These are phyloP conservation scores for Apoda limacodes DNA, from an alignment of 2,888 invertebrate genomes.

Conservation along the genomic window DNA sequence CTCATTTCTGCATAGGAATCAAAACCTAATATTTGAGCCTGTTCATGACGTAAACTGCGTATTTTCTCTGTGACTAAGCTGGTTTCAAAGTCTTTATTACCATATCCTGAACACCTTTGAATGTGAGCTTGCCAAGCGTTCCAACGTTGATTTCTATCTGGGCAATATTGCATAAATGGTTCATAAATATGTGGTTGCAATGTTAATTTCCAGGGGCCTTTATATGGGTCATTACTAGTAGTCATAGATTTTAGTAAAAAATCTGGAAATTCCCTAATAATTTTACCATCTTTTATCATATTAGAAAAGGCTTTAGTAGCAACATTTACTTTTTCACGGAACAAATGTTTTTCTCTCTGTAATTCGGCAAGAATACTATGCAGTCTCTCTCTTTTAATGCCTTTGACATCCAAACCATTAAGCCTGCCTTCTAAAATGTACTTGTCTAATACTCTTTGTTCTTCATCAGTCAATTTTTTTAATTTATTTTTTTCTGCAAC, in stretches of 20 bases:
- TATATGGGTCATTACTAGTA: constrained; percentile 67
- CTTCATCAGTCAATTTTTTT: constrained; percentile 66
- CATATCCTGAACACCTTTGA: constrained; percentile 74
- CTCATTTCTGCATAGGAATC: constrained; percentile 86
- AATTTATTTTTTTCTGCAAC: constrained; percentile 64
- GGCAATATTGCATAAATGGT: constrained; percentile 87
- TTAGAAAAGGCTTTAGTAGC: constrained; percentile 76
- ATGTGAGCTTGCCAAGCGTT: constrained; percentile 87
- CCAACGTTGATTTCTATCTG: constrained; percentile 81
- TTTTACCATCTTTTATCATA: constrained; percentile 72
- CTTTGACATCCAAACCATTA: constrained; percentile 80
- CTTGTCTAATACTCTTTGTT: constrained; percentile 80
- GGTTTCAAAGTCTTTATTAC: constrained; percentile 75
- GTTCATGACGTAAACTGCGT: constrained; percentile 73
- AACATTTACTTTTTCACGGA: constrained; percentile 75
- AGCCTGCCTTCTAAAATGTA: constrained; percentile 84
- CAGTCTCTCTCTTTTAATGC: constrained; percentile 55
- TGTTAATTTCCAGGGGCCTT: constrained; percentile 88
- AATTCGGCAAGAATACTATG: constrained; percentile 61
- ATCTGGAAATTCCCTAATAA: constrained; percentile 81
- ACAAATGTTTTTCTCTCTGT: constrained; percentile 70
- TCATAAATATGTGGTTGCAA: constrained; percentile 79
- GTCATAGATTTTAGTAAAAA: constrained; percentile 75
- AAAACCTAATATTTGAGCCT: constrained; percentile 84
- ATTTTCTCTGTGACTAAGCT: constrained; percentile 84